Evolutionary conservation across 2,888 invertebrate genomes (phyloP).

Genomic region (Campoplex nolae): DNA sequence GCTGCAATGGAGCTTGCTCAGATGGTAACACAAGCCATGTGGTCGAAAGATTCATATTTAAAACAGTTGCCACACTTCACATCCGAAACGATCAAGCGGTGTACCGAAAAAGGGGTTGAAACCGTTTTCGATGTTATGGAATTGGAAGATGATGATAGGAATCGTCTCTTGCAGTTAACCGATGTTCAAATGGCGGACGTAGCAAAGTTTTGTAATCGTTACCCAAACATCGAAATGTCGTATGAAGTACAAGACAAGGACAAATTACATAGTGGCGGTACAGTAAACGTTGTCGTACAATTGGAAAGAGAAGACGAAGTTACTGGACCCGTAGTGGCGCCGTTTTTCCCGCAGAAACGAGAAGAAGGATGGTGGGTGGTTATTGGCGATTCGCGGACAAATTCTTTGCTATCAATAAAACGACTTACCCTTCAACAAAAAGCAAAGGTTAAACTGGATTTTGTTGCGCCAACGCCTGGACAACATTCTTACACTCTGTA

Average conservation of each 20-base stretch:
- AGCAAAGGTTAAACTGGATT: conserved; percentile 95
- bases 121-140: conserved; percentile 99
- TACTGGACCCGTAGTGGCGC: conserved; percentile 98
- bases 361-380: conserved; percentile 99
- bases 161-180: conserved; percentile 91
- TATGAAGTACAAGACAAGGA: conserved; percentile 95
- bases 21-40: conserved; percentile 99
- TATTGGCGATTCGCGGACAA: conserved; percentile 97
- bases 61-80: conserved; percentile 98
- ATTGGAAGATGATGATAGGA: conserved; percentile 95
- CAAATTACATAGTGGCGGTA: conserved; percentile 90
- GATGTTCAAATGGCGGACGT: conserved; percentile 98
- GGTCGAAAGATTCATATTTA: conserved; percentile 99
- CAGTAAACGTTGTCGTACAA: conserved; percentile 95
- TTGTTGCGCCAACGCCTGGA: conserved; percentile 96
- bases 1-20: conserved; percentile 99
- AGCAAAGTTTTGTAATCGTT: conserved; percentile 98
- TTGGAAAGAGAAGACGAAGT: conserved; percentile 99
- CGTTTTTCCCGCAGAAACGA: conserved; percentile 97
- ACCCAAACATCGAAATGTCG: conserved; percentile 98
- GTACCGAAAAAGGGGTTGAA: conserved; percentile 95
- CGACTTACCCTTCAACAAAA: conserved; percentile 97
- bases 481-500: conserved; percentile 97
- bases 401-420: conserved; percentile 98
- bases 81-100: conserved; percentile 94